Conservation (phyloP, 35 echinoderm and acorn worm genomes). For the Lytechinus pictus region DNA sequence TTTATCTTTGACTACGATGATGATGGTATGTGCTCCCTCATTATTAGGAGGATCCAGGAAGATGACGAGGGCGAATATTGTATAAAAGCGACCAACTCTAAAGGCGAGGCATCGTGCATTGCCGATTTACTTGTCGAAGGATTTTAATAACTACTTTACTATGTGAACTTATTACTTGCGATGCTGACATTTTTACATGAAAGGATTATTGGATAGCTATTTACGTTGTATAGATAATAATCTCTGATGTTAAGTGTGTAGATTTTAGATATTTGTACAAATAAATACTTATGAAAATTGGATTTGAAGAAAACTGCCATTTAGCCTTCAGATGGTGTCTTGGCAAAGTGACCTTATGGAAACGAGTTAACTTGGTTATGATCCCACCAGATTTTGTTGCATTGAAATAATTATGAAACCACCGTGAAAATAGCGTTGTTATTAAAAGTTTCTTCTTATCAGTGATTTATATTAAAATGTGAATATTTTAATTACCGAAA, state of each 20-base stretch:
- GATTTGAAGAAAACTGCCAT: background rate
- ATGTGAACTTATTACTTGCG: background rate
- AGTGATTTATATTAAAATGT: background rate
- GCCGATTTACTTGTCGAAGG: constrained; percentile 88
- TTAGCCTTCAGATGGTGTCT: background rate
- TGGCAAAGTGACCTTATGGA: background rate
- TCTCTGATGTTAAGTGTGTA: background rate
- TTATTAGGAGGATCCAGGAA: constrained; percentile 78
- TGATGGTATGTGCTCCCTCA: constrained; percentile 77
- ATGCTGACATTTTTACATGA: background rate
- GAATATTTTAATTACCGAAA: background rate
- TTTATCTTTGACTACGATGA: constrained; percentile 80
- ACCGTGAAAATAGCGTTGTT: background rate
- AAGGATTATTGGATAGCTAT: background rate
- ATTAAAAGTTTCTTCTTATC: background rate
- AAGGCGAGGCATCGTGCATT: constrained; percentile 73
- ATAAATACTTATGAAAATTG: background rate
- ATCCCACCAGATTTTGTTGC: background rate
- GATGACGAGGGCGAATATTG: constrained; percentile 95
- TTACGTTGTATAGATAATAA: too few relatives aligned
- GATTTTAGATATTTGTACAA: background rate
- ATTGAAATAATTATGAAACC: background rate
- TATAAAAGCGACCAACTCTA: constrained; percentile 79
- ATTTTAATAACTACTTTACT: background rate
- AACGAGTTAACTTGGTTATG: background rate